Conservation (phyloP, 2,888 invertebrate species). For the Parthenolecanium corni region DNA sequence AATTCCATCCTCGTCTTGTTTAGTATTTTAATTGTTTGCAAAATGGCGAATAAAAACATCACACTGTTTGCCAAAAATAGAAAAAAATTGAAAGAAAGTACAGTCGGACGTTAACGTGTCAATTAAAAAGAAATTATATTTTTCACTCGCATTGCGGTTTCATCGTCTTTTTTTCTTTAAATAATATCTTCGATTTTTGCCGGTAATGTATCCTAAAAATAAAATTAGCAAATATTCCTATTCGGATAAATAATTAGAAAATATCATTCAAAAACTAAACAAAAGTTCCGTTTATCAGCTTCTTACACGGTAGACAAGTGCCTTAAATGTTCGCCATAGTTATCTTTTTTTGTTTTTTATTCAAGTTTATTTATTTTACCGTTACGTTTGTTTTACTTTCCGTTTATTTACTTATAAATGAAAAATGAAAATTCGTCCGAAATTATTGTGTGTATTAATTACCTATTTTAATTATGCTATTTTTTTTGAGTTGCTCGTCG, state of each 20-base stretch:
- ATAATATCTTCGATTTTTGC: too few species aligned
- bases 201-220: too few species aligned
- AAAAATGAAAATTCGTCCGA: too few species aligned
- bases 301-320: conserved; percentile 17
- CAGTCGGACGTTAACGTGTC: conserved; percentile 1
- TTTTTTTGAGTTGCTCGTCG: too few species aligned
- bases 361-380: neutral
- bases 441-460: too few species aligned
- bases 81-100: neutral
- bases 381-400: too few species aligned
- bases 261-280: neutral
- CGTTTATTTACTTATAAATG: too few species aligned
- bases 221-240: too few species aligned
- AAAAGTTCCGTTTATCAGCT: neutral
- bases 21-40: neutral
- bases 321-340: conserved; percentile 14
- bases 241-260: too few species aligned
- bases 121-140: conserved; percentile 4
- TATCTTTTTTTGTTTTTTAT: conserved; percentile 7
- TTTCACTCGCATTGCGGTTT: too few species aligned
- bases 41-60: neutral
- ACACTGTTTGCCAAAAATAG: neutral
- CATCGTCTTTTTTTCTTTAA: too few species aligned
- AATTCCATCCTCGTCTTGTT: conserved; percentile 4
- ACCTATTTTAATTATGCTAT: too few species aligned